Base-by-base conservation (phyloP, 2,797 vertebrate species). In the Galagoides demidoff region DNA sequence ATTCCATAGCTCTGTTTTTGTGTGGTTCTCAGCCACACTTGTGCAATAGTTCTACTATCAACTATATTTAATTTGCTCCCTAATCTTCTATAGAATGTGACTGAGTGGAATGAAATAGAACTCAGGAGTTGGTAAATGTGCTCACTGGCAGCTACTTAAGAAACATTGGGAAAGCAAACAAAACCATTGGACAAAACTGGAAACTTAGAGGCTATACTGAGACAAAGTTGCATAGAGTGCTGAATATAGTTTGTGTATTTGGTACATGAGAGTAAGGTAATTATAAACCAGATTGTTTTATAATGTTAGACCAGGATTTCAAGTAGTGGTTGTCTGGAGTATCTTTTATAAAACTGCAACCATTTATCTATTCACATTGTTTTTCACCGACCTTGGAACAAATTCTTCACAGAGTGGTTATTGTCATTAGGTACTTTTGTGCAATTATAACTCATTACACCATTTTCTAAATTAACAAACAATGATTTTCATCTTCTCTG, bases 401-500 rank as follows among this genome's bases (percentile, higher is more conserved):
- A 68, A 85, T 87, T 92, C 34, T 87, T 86, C 52, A 45, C 14
- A 61, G 27, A 79, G 22, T 79, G 2, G 22, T 59, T 92, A 29
- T 73, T 39, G 17, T 66, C 25, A 34, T 43, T 91, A 73, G n/a
- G 55, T 64, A 64, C 19, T 87, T 90, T 63, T 31, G 63, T 57
- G 5, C 17, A 71, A 84, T 76, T 86, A 64, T 57, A 57, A 23
- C 27, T 94, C 78, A 66, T 82, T 64, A n/a, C 57, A 63, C 4
- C 20, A 25, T 85, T 90, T 94, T 87, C 64, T 92, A 55, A 94
- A 57, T 76, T 78, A 79, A 64, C n/a, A 57, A 70, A 25, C 7
- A 83, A 39, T 22, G 3, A 14, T 89, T 93, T 84, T 31, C n/a
- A 34, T 92, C 49, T 96, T 91, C 79, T 85, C 64, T 88, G 79